phyloP scores from a whole-genome alignment of 2,888 invertebrate species.

The Rhyacophila evoluta region DNA sequence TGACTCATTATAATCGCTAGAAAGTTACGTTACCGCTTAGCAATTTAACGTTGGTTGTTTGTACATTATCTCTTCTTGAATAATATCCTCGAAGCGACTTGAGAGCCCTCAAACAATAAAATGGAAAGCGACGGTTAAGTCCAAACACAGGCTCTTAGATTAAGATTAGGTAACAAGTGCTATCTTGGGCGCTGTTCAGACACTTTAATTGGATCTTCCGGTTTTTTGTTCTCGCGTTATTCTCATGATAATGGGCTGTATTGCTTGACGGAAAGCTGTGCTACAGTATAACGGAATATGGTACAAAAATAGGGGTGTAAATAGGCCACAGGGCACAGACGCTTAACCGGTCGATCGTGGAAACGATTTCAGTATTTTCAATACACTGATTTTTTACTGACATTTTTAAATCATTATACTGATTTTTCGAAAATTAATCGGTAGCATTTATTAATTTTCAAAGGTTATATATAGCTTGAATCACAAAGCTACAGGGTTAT shows the following conservation, averaged over 20 bases:
- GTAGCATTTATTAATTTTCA: no score
- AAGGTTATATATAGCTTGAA: no score
- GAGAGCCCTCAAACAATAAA: neutral
- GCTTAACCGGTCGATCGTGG: no score
- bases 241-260: neutral
- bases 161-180: slow-evolving; percentile 24
- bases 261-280: neutral
- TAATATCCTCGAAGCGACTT: neutral
- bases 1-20: no score
- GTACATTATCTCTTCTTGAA: neutral
- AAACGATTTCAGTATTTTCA: no score
- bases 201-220: slow-evolving; percentile 24
- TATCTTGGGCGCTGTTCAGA: slow-evolving; percentile 2
- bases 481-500: no score
- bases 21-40: no score
- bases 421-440: no score
- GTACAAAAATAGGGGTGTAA: neutral
- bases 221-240: slow-evolving; percentile 18
- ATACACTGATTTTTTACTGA: no score
- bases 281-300: neutral
- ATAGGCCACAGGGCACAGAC: no score
- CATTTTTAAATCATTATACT: no score
- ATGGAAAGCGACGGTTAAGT: neutral
- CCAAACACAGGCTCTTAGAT: neutral
- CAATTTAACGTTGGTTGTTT: neutral